Conservation (phyloP, 2,113 vertebrate species). For the Psittacus erithacus region DNA sequence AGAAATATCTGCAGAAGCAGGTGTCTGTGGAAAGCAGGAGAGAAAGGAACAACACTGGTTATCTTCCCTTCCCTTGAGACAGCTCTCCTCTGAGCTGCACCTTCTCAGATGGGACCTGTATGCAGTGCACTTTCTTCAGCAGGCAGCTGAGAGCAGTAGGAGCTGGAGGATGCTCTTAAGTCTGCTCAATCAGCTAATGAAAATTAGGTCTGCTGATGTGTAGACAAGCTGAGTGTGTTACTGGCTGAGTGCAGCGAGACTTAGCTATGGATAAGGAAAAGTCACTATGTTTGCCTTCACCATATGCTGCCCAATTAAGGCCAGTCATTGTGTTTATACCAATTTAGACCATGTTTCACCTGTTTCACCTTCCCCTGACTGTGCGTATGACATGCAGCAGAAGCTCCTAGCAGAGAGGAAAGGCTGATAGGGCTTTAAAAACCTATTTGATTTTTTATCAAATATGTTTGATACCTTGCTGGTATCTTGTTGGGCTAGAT, state of each 20-base stretch:
- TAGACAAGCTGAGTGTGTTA: not conserved
- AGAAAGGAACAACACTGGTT: not conserved
- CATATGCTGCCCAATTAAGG: not conserved
- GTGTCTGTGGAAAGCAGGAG: not conserved
- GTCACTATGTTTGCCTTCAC: not conserved
- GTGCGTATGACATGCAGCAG: not conserved
- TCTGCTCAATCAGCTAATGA: not conserved
- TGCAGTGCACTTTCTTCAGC: not conserved
- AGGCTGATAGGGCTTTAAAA: not conserved
- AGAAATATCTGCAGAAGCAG: not conserved
- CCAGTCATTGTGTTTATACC: not conserved
- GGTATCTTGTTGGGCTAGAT: not conserved
- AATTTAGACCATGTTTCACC: not conserved
- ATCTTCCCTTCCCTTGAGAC: not conserved
- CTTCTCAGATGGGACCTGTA: not conserved
- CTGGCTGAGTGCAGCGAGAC: not conserved
- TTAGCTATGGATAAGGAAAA: conserved; percentile 6
- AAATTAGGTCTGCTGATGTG: not conserved
- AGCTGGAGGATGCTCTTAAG: not conserved
- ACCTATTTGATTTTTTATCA: not conserved
- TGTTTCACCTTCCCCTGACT: not conserved
- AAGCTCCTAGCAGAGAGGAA: not conserved
- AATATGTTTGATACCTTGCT: not conserved
- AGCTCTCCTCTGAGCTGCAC: not conserved
- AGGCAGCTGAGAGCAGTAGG: not conserved